Conservation (phyloP, 23 tunicate genomes). For the Corella eumyota region DNA sequence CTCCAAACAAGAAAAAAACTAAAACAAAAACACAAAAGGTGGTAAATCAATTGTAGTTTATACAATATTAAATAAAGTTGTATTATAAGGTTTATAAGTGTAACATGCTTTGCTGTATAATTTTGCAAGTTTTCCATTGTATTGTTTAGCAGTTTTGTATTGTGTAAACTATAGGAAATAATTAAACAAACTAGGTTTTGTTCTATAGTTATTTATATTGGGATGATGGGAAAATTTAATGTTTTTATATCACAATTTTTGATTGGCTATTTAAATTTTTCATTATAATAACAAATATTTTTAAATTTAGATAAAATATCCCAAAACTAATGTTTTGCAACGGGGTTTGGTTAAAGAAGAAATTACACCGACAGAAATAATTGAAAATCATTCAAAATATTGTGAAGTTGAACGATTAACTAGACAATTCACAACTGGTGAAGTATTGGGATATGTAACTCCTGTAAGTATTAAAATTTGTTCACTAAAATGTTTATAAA, state of each 20-base stretch:
- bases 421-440: constrained; percentile 45
- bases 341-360: constrained; percentile 43
- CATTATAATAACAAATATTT: not conserved
- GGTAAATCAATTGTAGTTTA: no score
- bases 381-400: constrained; percentile 47
- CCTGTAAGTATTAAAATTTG: constrained; percentile 35
- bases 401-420: constrained; percentile 25
- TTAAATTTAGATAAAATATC: constrained; percentile 21
- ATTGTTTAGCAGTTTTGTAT: no score
- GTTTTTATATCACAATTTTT: not conserved
- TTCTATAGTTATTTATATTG: not conserved
- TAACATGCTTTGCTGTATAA: no score
- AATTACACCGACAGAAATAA: constrained; percentile 27
- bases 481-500: not conserved
- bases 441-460: constrained; percentile 72
- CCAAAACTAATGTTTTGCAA: constrained; percentile 45
- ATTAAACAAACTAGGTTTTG: not conserved
- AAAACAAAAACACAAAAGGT: no score
- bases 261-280: not conserved
- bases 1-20: no score
- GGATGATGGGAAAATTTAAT: not conserved
- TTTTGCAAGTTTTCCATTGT: no score
- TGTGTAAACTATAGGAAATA: not conserved
- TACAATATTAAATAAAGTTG: no score
- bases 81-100: no score